Conservation (phyloP, 2,797 vertebrate genomes). For the Vultur gryphus region DNA sequence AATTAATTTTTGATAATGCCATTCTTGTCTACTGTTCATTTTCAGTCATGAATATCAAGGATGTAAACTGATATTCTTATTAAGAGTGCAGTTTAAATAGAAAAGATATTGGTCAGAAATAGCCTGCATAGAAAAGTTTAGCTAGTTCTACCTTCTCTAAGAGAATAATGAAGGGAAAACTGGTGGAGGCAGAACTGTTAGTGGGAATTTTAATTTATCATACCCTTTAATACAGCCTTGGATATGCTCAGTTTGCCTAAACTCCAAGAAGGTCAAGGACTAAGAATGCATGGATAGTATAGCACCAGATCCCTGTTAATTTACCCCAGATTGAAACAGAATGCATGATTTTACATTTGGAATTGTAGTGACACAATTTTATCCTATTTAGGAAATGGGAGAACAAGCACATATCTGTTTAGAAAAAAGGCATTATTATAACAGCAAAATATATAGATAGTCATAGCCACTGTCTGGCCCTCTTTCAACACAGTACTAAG, state of each 20-base stretch:
- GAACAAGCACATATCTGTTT: not conserved
- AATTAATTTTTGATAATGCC: not conserved
- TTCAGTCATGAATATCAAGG: not conserved
- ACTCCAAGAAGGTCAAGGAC: not conserved
- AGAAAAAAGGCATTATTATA: not conserved
- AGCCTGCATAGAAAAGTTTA: not conserved
- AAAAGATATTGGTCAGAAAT: not conserved
- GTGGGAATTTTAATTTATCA: not conserved
- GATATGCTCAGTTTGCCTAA: not conserved
- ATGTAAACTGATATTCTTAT: not conserved
- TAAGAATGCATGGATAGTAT: not conserved
- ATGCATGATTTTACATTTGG: not conserved
- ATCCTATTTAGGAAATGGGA: not conserved
- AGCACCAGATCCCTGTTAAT: not conserved
- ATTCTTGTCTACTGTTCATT: not conserved
- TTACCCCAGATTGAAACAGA: not conserved
- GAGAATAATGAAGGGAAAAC: not conserved
- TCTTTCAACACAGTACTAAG: not conserved
- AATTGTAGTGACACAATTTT: not conserved
- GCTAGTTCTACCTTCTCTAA: not conserved
- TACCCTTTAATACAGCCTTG: not conserved
- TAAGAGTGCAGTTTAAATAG: not conserved
- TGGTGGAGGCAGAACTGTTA: not conserved
- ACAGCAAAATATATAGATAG: not conserved
- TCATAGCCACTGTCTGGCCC: not conserved